Evolutionary conservation across 1,140 invertebrate species (phyloP), one percentile per base, ranked within the genome.

Genomic region (Trachymyrmex cornetzi): DNA sequence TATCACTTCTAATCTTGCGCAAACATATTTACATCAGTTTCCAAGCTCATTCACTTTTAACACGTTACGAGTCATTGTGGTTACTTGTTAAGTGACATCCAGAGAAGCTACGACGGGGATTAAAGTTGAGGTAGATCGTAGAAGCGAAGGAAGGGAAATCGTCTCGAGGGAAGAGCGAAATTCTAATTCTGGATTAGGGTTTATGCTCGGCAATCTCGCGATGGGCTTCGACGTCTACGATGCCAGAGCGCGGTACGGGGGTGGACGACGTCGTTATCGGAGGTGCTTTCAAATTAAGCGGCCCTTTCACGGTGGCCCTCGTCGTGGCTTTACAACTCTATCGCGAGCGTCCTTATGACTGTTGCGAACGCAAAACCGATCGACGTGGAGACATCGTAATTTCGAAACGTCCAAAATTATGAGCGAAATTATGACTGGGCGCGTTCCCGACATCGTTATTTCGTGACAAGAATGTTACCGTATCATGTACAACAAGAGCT

Each of bases 161-260:
- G 59, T 85, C 72, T 66, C 27, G 14, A 34, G 64, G 53, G 84
- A 86, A 67, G 30, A 84, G 80, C 55, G 80, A 84, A 84, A 92
- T 94, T 93, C 91, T 93, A 93, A 93, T 93, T 93, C 84, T 85
- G 93, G 89, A 94, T 94, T 93, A 92, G 93, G 89, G 92, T 94
- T 94, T 93, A 93, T 89, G 91, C 87, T 34, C 74, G 85, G 90
- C 88, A 93, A 93, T 94, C 92, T 93, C 90, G 90, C 88, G 90
- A 88, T 92, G 89, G 87, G 81, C 67, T 89, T 86, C 91, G 88
- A 91, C 89, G 89, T 67, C 77, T 55, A 44, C 66, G 75, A 67
- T 38, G 55, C 30, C 61, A 50, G 34, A 77, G 61, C 22, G 57
- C 48, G 22, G 50, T 44, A 53, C 48, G n/a, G 63, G 48, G 74